Conservation (phyloP, 2,113 vertebrate species). For the Sclerurus mexicanus region DNA sequence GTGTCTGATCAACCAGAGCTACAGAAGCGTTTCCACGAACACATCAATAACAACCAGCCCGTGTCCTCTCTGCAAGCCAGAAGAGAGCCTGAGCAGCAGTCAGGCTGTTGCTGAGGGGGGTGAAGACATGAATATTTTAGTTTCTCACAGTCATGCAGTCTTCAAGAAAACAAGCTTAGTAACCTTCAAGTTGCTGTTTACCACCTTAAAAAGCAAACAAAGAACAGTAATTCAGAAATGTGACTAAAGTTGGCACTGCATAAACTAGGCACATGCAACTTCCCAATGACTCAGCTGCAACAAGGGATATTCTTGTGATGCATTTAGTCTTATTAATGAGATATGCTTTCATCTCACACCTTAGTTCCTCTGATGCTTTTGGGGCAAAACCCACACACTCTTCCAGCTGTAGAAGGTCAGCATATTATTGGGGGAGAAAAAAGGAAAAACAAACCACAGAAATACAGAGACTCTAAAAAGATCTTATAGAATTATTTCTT, state of each 20-base stretch:
- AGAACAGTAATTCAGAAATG: neutral
- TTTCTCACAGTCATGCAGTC: neutral
- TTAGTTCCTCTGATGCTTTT: neutral
- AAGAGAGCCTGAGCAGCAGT: neutral
- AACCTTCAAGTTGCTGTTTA: neutral
- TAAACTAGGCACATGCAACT: neutral
- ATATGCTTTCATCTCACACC: neutral
- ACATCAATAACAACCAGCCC: accelerated
- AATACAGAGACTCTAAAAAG: neutral
- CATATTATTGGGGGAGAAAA: neutral
- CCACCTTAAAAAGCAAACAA: neutral
- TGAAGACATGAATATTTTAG: neutral
- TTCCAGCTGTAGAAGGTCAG: neutral
- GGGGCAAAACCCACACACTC: neutral
- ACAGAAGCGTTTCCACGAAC: neutral
- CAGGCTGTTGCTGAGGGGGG: neutral
- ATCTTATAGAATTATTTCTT: neutral
- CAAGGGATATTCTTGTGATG: neutral
- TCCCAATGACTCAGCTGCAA: neutral
- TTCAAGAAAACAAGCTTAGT: neutral
- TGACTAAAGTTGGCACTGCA: neutral
- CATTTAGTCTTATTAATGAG: neutral
- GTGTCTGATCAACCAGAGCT: neutral
- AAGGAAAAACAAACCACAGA: neutral
- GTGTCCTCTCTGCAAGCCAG: neutral